These are phyloP conservation scores for Theonella swinhoei DNA, from an alignment of 37 sponge, comb jelly and placozoan genomes.

Conservation along the genomic window DNA sequence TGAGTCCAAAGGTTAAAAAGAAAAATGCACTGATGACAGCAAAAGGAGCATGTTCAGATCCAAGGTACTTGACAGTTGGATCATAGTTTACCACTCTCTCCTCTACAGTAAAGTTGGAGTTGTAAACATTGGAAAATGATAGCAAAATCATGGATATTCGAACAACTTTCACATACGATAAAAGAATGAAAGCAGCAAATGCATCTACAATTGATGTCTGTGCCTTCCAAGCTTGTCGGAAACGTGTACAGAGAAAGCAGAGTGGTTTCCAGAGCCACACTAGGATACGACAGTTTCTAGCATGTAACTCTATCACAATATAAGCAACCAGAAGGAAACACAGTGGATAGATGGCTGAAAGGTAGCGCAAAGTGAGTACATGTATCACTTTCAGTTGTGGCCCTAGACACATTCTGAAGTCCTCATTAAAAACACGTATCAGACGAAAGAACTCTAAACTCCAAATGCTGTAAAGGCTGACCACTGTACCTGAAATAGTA, in stretches of 20 bases:
- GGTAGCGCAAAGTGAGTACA: slow-evolving; percentile 7
- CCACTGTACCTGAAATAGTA: neutral
- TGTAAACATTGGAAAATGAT: neutral
- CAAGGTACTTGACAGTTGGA: neutral
- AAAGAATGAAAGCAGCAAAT: slow-evolving; percentile 12
- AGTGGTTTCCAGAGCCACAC: slow-evolving; percentile 19
- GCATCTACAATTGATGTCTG: slow-evolving; percentile 8
- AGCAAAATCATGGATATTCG: neutral
- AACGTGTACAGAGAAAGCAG: neutral
- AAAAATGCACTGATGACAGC: neutral
- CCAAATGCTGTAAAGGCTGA: slow-evolving; percentile 10
- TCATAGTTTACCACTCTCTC: slow-evolving; percentile 1
- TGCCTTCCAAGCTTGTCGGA: neutral
- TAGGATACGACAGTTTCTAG: neutral
- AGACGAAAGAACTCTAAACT: slow-evolving; percentile 2
- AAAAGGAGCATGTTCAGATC: neutral
- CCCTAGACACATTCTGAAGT: neutral
- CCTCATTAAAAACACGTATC: neutral
- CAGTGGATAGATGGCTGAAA: slow-evolving; percentile 9
- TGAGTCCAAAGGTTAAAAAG: neutral
- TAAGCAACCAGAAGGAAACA: neutral
- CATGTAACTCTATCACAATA: slow-evolving; percentile 8
- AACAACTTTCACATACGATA: slow-evolving; percentile 6
- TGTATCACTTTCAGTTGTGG: neutral
- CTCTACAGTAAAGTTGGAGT: neutral